Evolutionary conservation across 2,113 vertebrate genomes (phyloP), one percentile per base, ranked within the genome.

Genomic region (Anoplopoma fimbria): DNA sequence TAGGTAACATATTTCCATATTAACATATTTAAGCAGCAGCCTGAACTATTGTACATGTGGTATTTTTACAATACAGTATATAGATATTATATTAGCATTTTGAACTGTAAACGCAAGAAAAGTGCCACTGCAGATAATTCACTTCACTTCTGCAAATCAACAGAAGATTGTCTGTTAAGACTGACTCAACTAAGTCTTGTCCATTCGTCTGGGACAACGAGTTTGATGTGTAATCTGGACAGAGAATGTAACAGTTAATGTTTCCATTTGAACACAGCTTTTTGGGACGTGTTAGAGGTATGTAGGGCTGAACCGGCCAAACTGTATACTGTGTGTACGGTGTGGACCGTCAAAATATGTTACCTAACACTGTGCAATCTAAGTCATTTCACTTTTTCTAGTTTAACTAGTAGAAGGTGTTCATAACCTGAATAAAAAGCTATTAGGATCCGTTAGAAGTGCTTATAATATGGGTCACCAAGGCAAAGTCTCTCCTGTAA

Each of bases 401-500:
- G 53, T 57, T 57, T 27, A 12, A 14, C 25, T 57, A 57, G 73
- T 33, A 25, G 17, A 45, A 55, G 61, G 19, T 34, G 25, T 61
- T 51, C 19, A 33, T 17, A n/a, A 40, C 8, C 10, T 8, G 2
- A 68, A 38, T 33, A 12, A 58, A 21, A 6, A 60, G 19, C 40
- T 12, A 40, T 19, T 51, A 34, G 15, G 55, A 19, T 70, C 51
- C 14, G 33, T n/a, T n/a, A n/a, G 21, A 29, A 17, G 40, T 14
- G 17, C 51, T 61, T 9, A 12, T 36, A 62, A 79, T 23, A 12
- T 9, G 23, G 19, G 25, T 95, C 87, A 95, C 93, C 93, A 94
- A 7, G 93, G 93, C 34, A 94, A 74, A 17, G 61, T 36, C 63
- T 94, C 92, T 70, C 93, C 93, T 9, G 88, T 92, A 36, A 89